Conservation (phyloP, 2,113 vertebrate species). For the Marmota flaviventris region DNA sequence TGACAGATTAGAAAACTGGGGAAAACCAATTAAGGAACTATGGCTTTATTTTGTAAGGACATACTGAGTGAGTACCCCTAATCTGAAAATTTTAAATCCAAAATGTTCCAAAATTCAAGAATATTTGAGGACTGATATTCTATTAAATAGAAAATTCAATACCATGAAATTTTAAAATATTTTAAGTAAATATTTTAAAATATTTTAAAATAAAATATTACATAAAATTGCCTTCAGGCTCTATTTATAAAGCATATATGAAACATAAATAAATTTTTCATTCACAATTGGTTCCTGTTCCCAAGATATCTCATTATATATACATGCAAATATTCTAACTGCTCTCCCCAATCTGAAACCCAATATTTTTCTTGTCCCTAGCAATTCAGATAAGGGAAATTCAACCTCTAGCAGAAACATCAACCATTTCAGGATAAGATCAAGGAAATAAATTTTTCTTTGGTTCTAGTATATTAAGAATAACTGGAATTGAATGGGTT, state of each 20-base stretch:
- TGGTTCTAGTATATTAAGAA: slow-evolving; percentile 45
- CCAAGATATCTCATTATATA: neutral
- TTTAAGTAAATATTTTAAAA: too few relatives aligned
- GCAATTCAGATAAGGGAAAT: neutral
- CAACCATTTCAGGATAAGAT: slow-evolving; percentile 30
- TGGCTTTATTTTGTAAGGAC: neutral
- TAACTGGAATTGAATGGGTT: slow-evolving; percentile 34
- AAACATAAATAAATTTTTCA: neutral
- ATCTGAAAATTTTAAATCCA: neutral
- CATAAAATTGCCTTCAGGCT: neutral
- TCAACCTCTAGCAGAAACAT: neutral
- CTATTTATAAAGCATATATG: neutral
- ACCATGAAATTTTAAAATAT: neutral
- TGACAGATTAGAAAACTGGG: neutral
- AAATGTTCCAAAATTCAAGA: neutral
- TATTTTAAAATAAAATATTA: neutral
- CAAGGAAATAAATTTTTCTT: slow-evolving; percentile 20
- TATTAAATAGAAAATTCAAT: neutral
- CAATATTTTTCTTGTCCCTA: neutral
- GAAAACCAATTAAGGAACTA: neutral
- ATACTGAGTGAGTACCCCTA: neutral
- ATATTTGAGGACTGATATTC: neutral
- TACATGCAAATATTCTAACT: neutral
- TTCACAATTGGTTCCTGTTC: neutral
- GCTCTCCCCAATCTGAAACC: neutral